Evolutionary conservation across 2,797 vertebrate genomes (phyloP).

Genomic region (Orientallactaga sibirica): DNA sequence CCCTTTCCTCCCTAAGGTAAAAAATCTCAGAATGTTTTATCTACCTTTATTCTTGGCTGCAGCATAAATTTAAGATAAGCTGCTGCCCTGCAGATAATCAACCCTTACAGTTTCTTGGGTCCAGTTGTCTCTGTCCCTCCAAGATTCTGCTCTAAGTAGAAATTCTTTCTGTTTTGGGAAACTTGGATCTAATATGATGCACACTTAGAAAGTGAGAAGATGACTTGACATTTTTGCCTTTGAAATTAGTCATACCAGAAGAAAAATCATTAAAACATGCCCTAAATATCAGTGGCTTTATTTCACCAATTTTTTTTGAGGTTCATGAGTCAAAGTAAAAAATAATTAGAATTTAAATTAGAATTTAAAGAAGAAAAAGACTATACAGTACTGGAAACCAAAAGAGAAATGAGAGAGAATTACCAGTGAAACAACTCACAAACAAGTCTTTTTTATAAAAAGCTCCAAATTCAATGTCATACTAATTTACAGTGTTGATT

Average conservation of each 20-base stretch:
- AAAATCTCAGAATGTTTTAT: conserved; percentile 54
- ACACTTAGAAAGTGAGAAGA: conserved; percentile 27
- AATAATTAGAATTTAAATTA: conserved; percentile 59
- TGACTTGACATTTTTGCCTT: conserved; percentile 38
- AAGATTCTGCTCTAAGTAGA: conserved; percentile 54
- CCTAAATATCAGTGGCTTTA: conserved; percentile 66
- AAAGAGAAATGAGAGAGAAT: background rate
- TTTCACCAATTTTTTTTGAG: conserved; percentile 34
- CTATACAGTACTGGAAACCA: background rate
- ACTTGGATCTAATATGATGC: conserved; percentile 56
- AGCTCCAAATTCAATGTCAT: background rate
- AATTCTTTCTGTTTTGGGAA: conserved; percentile 55
- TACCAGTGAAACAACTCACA: conserved; percentile 6
- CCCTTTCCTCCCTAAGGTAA: conserved; percentile 59
- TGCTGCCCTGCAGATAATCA: conserved; percentile 8
- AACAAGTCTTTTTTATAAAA: conserved; percentile 28
- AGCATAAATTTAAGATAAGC: conserved; percentile 66
- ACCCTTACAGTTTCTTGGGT: background rate
- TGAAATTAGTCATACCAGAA: conserved; percentile 63
- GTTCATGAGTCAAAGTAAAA: conserved; percentile 45
- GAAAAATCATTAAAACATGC: conserved; percentile 59
- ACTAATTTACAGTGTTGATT: conserved; percentile 45
- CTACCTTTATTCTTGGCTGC: conserved; percentile 60
- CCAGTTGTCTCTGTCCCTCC: background rate
- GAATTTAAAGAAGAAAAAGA: background rate